Conservation (phyloP, 2,113 vertebrate genomes). For the Montifringilla adamsi region DNA sequence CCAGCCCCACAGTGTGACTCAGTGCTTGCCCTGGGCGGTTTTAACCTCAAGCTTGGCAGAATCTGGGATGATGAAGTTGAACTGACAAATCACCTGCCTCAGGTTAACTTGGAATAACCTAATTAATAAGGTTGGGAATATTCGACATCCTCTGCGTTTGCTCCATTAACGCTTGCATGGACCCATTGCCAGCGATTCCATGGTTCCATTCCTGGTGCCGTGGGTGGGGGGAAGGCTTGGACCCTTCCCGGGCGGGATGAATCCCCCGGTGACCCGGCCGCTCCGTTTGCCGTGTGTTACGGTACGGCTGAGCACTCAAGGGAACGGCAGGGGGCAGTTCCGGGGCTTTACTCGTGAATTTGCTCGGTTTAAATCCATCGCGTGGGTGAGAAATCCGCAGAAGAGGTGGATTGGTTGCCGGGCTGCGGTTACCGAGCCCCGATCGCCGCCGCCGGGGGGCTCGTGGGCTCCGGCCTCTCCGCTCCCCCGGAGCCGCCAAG, state of each 20-base stretch:
- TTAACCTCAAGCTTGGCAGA: neutral
- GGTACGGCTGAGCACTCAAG: neutral
- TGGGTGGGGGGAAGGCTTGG: neutral
- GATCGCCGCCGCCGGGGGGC: neutral
- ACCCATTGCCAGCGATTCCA: neutral
- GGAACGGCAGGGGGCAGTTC: neutral
- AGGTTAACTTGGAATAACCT: neutral
- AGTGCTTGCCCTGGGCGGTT: neutral
- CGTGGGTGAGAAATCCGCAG: neutral
- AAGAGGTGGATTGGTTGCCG: neutral
- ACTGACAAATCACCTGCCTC: conserved; percentile 2
- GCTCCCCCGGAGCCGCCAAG: neutral
- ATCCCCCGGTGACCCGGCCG: neutral
- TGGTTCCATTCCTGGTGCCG: neutral
- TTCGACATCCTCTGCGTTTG: neutral
- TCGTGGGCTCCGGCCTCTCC: neutral
- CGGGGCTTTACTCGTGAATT: neutral
- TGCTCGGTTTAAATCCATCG: neutral
- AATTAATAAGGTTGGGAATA: neutral
- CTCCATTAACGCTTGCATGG: neutral
- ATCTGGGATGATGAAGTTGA: neutral
- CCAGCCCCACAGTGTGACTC: neutral
- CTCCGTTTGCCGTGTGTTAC: neutral
- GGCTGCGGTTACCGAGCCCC: neutral
- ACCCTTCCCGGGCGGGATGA: neutral